phyloP scores from a whole-genome alignment of 1,140 invertebrate species.

The Ectropis grisescens region DNA sequence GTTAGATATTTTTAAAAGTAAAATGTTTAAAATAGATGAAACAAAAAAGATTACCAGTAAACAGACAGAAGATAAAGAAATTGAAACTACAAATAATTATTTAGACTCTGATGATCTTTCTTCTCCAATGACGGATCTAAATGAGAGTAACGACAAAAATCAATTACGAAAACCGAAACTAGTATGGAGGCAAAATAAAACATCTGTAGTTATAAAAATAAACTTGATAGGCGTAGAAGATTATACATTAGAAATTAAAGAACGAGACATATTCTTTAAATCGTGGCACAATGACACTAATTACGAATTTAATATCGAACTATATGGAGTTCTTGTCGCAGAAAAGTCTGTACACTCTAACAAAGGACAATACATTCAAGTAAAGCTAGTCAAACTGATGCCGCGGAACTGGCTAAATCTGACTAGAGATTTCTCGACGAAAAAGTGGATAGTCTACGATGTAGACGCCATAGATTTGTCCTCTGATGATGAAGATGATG shows the following conservation, averaged over 20 bases:
- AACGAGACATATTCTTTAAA: too few species aligned
- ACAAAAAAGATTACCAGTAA: neutral
- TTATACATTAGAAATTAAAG: slow-evolving; percentile 37
- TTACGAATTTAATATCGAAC: slow-evolving; percentile 40
- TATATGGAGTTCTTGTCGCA: slow-evolving; percentile 37
- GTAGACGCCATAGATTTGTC: slow-evolving; percentile 36
- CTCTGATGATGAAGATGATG: slow-evolving; percentile 33
- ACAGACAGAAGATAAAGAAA: neutral
- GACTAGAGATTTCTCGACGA: slow-evolving; percentile 23
- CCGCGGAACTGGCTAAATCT: slow-evolving; percentile 42
- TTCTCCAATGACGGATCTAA: too few species aligned
- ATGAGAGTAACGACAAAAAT: too few species aligned
- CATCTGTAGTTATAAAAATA: slow-evolving; percentile 35
- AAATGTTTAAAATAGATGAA: neutral
- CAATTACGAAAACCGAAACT: too few species aligned
- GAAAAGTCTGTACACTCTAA: slow-evolving; percentile 25
- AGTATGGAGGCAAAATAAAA: slow-evolving; percentile 42
- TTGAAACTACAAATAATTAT: neutral
- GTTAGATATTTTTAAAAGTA: too few species aligned
- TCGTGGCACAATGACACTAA: slow-evolving; percentile 19
- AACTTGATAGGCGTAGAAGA: slow-evolving; percentile 32
- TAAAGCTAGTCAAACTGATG: slow-evolving; percentile 34
- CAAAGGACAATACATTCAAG: slow-evolving; percentile 41
- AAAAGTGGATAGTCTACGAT: slow-evolving; percentile 51
- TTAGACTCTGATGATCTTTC: too few species aligned